These are phyloP conservation scores for Erebia epiphron DNA, from an alignment of 2,888 invertebrate species.

Conservation along the genomic window DNA sequence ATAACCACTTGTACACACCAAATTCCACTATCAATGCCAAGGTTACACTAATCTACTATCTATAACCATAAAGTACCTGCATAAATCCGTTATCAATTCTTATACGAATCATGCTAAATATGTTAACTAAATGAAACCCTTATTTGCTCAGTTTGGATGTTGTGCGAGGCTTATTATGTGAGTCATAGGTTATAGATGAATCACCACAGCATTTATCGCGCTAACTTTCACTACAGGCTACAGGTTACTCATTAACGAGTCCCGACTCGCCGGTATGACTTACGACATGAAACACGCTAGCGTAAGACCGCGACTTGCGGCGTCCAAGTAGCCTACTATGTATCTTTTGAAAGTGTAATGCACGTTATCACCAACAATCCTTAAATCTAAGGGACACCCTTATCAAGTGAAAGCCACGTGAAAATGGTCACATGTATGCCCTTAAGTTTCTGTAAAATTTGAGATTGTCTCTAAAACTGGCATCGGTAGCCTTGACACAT, in stretches of 20 bases:
- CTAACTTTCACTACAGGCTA: conserved; percentile 41
- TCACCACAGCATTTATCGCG: conserved; percentile 37
- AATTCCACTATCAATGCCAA: conserved; percentile 58
- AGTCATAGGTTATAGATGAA: conserved; percentile 40
- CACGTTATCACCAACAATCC: no score
- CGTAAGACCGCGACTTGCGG: no score
- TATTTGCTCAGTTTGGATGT: conserved; percentile 27
- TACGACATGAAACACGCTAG: conserved; percentile 8
- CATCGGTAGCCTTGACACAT: no score
- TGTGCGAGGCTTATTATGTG: conserved; percentile 35
- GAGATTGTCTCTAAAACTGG: no score
- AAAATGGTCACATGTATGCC: no score
- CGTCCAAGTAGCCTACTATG: not conserved
- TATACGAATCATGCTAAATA: conserved; percentile 29
- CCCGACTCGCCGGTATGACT: conserved; percentile 34
- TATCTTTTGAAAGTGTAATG: no score
- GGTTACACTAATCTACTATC: conserved; percentile 41
- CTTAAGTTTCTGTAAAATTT: no score
- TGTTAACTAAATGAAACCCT: conserved; percentile 23
- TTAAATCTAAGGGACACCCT: no score
- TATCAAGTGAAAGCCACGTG: no score
- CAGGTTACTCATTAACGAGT: conserved; percentile 28
- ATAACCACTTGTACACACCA: conserved; percentile 23
- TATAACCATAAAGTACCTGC: not conserved
- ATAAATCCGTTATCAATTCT: conserved; percentile 16